Evolutionary conservation across 2,113 vertebrate species (phyloP), one percentile per base, ranked within the genome.

Genomic region (Rhipidura dahli): DNA sequence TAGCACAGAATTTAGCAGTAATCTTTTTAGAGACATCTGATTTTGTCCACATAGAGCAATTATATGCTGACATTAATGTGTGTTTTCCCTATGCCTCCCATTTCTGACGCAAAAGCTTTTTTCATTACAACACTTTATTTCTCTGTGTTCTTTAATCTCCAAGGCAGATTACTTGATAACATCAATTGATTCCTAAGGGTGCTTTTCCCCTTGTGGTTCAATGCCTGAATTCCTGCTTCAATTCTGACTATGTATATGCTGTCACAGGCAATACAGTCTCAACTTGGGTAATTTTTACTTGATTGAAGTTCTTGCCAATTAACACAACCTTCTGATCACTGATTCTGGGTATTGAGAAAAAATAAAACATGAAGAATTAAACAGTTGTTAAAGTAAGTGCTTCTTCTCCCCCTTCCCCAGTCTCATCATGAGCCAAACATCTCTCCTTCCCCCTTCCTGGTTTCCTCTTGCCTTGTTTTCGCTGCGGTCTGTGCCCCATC

Each of bases 181-280:
- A 66, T 47, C 68, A 88, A 90, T 85, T 93, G 92, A 95, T 93
- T 96, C 94, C 93, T 93, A 63, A 66, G 90, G 93, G 92, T 94
- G 71, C 54, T 87, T 90, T 93, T 86, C 50, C 93, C 57, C 76
- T 80, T 37, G 84, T 65, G 75, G 61, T 87, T 96, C 71, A 83
- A 18, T 35, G 63, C 45, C 63, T 11, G 39, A 54, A 54, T 68
- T 80, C 37, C 45, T 87, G 5, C 70, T 37, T 89, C 37, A n/a
- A 5, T 82, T 63, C 30, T 66, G 39, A 78, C 53, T 86, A 7
- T 39, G 14, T 28, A 4, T 68, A 3, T n/a, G 33, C 68, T 92
- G 50, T 90, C 50, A 24, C 23, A 37, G n/a, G 37, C 66, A 56
- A 17, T 57, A 9, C n/a, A 39, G 59, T n/a, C 45, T 83, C 5